Evolutionary conservation across 2,113 vertebrate species (phyloP).

Genomic region (Alouatta palliata): DNA sequence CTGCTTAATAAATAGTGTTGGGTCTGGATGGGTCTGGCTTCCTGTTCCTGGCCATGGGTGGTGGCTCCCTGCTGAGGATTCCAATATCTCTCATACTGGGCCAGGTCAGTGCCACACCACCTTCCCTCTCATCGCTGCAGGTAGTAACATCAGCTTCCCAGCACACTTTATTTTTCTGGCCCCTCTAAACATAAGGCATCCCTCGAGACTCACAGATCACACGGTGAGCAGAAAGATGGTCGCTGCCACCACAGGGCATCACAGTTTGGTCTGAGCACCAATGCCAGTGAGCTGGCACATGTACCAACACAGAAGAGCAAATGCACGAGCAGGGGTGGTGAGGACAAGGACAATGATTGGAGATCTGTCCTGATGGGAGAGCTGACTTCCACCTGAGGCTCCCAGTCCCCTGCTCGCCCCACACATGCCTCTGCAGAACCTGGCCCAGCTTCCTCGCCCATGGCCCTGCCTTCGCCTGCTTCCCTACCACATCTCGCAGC

Average conservation of each 20-base stretch:
- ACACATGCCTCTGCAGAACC: no score
- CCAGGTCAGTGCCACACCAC: rapidly evolving
- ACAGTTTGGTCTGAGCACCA: neutral
- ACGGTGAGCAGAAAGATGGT: neutral
- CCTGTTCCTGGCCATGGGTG: neutral
- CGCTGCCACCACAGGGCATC: no score
- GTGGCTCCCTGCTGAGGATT: neutral
- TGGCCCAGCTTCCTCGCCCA: neutral
- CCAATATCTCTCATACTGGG: neutral
- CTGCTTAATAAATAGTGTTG: no score
- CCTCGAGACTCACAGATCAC: neutral
- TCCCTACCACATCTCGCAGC: neutral
- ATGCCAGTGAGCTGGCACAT: neutral
- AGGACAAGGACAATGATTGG: neutral
- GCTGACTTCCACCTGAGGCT: no score
- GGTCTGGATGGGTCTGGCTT: neutral
- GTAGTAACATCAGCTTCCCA: neutral
- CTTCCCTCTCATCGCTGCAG: neutral
- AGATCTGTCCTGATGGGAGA: neutral
- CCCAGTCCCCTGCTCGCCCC: neutral
- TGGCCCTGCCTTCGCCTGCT: rapidly evolving
- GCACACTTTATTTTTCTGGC: rapidly evolving
- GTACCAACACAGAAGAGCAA: neutral
- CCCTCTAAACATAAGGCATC: neutral
- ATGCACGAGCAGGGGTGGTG: neutral